phyloP scores from a whole-genome alignment of 1,140 invertebrate species.

The Acromyrmex heyeri region DNA sequence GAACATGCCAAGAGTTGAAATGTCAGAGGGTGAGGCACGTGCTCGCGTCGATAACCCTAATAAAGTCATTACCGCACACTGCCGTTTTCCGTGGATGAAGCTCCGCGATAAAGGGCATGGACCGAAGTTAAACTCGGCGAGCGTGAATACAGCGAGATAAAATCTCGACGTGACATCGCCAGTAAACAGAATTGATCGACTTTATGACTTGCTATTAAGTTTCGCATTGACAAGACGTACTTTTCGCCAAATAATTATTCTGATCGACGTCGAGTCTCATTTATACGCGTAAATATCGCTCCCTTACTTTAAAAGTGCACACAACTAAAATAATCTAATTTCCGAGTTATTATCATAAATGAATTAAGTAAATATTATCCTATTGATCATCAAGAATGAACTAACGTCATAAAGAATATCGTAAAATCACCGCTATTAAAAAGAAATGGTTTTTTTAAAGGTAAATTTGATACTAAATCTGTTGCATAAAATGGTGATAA shows the following conservation, averaged over 20 bases:
- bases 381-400: too few relatives aligned
- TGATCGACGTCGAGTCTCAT: not conserved
- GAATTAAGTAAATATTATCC: too few relatives aligned
- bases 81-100: slow-evolving; percentile 36
- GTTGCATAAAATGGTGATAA: too few relatives aligned
- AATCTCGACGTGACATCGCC: not conserved
- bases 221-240: not conserved
- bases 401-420: too few relatives aligned
- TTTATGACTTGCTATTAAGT: slow-evolving; percentile 18
- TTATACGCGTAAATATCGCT: not conserved
- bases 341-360: too few relatives aligned
- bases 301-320: too few relatives aligned
- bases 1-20: slow-evolving; percentile 72
- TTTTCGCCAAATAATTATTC: not conserved
- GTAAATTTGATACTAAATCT: too few relatives aligned
- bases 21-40: slow-evolving; percentile 75
- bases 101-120: slow-evolving; percentile 13
- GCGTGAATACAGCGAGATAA: not conserved
- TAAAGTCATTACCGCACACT: slow-evolving; percentile 74
- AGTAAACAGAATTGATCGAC: slow-evolving; percentile 8
- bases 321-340: too few relatives aligned
- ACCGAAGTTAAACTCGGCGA: not conserved
- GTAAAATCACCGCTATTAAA: too few relatives aligned
- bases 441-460: too few relatives aligned
- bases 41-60: slow-evolving; percentile 69